A percentile compares a stretch with the other conserved stretches of the same genome.
These are phyloP conservation scores for Xenus cinereus DNA, from an alignment of 2,113 vertebrate genomes.

Conservation along the genomic window DNA sequence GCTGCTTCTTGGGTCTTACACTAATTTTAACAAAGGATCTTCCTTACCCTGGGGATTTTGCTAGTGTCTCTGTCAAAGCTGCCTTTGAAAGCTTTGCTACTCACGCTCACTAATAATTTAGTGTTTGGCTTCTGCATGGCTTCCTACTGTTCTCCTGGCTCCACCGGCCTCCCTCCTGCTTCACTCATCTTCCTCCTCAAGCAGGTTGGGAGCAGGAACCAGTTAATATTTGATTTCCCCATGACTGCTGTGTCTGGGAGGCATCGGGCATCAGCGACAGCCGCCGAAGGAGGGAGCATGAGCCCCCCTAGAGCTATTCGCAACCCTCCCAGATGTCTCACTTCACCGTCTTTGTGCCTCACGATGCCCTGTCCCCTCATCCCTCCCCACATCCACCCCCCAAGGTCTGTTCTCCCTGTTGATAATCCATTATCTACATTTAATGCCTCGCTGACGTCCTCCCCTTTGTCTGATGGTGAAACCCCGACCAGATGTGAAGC, in stretches of 20 bases:
- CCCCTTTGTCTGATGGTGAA: conserved; percentile 7
- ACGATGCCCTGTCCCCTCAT: not conserved
- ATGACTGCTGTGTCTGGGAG: not conserved
- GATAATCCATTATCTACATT: conserved; percentile 61
- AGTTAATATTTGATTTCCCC: conserved; percentile 41
- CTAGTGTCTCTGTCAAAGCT: conserved; percentile 32
- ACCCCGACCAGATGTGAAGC: conserved; percentile 24
- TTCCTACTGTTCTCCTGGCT: conserved; percentile 54
- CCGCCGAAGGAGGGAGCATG: not conserved
- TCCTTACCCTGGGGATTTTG: conserved; percentile 20
- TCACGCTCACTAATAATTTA: conserved; percentile 62
- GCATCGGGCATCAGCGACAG: not conserved
- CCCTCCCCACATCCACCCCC: not conserved
- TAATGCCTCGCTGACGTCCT: conserved; percentile 35
- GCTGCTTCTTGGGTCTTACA: not conserved
- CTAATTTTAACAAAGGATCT: conserved; percentile 22
- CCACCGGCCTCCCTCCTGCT: not conserved
- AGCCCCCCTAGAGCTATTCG: not conserved
- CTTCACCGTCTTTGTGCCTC: not conserved
- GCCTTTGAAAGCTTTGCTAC: conserved; percentile 43
- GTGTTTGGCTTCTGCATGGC: conserved; percentile 59
- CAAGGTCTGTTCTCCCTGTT: conserved; percentile 23
- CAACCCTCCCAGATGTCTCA: conserved; percentile 30
- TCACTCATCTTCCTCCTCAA: not conserved
- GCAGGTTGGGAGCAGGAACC: conserved; percentile 11